Evolutionary conservation across 2,888 invertebrate species (phyloP), one percentile per base, ranked within the genome.

Genomic region (Pseudococcus jackbeardsleyi): DNA sequence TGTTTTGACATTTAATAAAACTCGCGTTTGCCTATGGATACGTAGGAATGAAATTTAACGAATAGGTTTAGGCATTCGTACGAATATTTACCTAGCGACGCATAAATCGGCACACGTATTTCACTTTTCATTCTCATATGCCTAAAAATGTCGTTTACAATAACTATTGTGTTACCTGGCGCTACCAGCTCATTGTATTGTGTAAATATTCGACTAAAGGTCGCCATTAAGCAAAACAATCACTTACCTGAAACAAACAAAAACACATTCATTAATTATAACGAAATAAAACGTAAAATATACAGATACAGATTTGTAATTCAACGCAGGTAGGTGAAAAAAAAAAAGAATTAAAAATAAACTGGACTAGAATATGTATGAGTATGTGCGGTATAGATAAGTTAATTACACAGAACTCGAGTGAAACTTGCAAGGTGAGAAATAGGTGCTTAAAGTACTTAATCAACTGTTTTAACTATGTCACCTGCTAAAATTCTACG

Each of bases 201-300:
- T 8, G 17, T 50, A 33, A 33, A 50, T 17, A 8, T 15, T 64
- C 5, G 50, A 15, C 15, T 19, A 59, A 64, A 64, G 22, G 19
- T 64, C 46, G 12, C 64, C 64, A 64, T 22, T 64, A 7, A 22
- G 12, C 64, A 19, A 19, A 64, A 64, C 64, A 64, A 64, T 64
- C 64, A 64, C 64, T 64, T 64, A 64, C 64, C 64, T 64, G 64
- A 64, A 64, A 64, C 64, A 64, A 64, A 64, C 19, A 64, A 22
- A 22, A 64, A 64, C 19, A 59, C 19, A 22, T 22, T 64, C 64
- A 22, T 64, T 64, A 64, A 64, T 64, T 64, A 19, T 64, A 59
- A 11, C 9, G 59, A 46, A 8, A 46, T 46, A 46, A 46, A 12
- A 5, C 46, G 6, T 46, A 46, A 12, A 11, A 46, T 46, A 46